Evolutionary conservation across 2,888 invertebrate genomes (phyloP), one percentile per base, ranked within the genome.

Genomic region (Incurvaria masculella): DNA sequence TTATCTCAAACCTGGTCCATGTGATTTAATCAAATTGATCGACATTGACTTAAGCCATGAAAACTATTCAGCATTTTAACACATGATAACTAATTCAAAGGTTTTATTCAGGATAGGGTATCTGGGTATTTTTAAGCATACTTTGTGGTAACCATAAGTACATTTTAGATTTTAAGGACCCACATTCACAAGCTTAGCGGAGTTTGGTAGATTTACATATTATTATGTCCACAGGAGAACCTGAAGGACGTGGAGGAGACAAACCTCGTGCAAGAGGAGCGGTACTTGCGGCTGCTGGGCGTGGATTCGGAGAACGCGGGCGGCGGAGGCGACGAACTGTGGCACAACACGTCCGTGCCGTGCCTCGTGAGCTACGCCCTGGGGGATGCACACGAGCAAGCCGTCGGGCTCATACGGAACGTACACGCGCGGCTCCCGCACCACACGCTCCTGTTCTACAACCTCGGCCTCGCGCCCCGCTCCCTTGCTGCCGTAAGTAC

Each of bases 361-460:
- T 86, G 85, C 47, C 79, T 93, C 56, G 88, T 90, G 53, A 89
- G 89, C n/a, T 88, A 89, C 59, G 87, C 88, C 20, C 81, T 82
- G 53, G 83, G 82, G 56, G 87, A 86, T 19, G 81, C 83, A 59
- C 85, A 86, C 59, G 85, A 87, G 50, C 84, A 83, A 58, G 87
- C 84, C 39, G 83, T 89, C 53, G 85, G 88, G 55, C 82, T 93
- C 63, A 81, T 91, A 51, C 85, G 85, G 57, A 92, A 91, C 60
- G 84, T 88, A 47, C 84, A 86, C 26, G 84, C 84, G 47, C 83
- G 85, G 62, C 81, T 94, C 62, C 89, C 91, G 48, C 88, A 88
- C 68, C 87, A 90, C 60, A 84, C 87, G 60, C 81, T 94, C 58
- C 70, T 88, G 53, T 81, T 95, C 52, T 95, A 93, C 71, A 90